Conservation (phyloP, 1,140 invertebrate genomes). For the Drusus annulatus region DNA sequence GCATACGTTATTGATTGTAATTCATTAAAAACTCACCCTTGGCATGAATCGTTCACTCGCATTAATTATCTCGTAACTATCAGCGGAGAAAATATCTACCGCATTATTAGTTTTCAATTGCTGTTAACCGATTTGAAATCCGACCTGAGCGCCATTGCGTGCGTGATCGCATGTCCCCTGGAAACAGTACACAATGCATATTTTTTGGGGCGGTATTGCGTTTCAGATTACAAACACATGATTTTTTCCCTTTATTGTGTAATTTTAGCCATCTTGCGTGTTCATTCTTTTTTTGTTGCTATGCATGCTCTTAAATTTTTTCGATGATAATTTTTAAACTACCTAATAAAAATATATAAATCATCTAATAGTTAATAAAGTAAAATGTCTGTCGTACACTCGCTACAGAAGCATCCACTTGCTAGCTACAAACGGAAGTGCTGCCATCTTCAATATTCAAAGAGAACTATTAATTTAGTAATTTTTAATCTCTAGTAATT, state of each 20-base stretch:
- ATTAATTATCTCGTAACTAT: conserved; percentile 17
- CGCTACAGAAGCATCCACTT: too few species aligned
- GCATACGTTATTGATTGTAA: neutral
- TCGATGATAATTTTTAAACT: too few species aligned
- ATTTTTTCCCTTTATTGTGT: conserved; percentile 5
- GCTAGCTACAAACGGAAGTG: too few species aligned
- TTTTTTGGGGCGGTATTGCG: conserved; percentile 24
- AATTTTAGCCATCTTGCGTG: neutral
- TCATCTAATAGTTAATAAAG: too few species aligned
- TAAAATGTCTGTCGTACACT: too few species aligned
- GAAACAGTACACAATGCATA: neutral
- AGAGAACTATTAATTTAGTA: too few species aligned
- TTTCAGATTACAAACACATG: conserved; percentile 17
- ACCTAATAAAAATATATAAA: too few species aligned
- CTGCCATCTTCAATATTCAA: too few species aligned
- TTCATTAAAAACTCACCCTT: neutral
- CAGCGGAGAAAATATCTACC: neutral
- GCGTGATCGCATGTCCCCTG: conserved; percentile 10
- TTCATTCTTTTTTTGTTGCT: too few species aligned
- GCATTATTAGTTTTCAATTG: neutral
- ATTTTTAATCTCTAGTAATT: too few species aligned
- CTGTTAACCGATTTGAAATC: conserved; percentile 17
- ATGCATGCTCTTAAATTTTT: too few species aligned
- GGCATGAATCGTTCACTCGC: conserved; percentile 18
- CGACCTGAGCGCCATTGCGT: neutral